Evolutionary conservation across 1,140 invertebrate species (phyloP).

Genomic region (Solen grandis): DNA sequence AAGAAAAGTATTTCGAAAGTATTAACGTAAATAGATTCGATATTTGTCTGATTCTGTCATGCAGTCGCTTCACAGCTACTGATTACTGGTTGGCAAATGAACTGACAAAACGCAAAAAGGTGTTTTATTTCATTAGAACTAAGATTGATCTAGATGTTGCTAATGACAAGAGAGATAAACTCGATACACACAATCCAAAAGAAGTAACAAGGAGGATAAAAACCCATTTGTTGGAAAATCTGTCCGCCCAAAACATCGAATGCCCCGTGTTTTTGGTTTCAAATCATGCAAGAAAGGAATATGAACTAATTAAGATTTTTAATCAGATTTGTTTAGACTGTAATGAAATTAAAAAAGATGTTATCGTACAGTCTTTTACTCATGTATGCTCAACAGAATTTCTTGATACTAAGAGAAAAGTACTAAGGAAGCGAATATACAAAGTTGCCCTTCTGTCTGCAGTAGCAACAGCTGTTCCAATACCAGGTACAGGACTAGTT

Average conservation of each 20-base stretch:
- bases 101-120: neutral
- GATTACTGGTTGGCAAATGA: constrained; percentile 1
- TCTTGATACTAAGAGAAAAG: too few relatives aligned
- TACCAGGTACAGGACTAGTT: too few relatives aligned
- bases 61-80: neutral
- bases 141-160: neutral
- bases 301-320: too few relatives aligned
- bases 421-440: too few relatives aligned
- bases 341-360: too few relatives aligned
- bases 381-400: too few relatives aligned
- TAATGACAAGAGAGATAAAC: neutral
- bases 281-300: too few relatives aligned
- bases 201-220: neutral
- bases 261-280: neutral
- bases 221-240: neutral
- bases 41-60: neutral
- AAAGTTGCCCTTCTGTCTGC: too few relatives aligned
- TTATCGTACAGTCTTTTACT: too few relatives aligned
- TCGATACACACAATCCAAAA: neutral
- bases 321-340: too few relatives aligned
- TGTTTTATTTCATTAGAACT: neutral
- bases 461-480: too few relatives aligned
- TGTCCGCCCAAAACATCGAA: neutral
- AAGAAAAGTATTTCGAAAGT: neutral
- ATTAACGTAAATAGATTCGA: neutral